These are phyloP conservation scores for Echeneis naucrates DNA, from an alignment of 2,797 vertebrate genomes.

Conservation along the genomic window DNA sequence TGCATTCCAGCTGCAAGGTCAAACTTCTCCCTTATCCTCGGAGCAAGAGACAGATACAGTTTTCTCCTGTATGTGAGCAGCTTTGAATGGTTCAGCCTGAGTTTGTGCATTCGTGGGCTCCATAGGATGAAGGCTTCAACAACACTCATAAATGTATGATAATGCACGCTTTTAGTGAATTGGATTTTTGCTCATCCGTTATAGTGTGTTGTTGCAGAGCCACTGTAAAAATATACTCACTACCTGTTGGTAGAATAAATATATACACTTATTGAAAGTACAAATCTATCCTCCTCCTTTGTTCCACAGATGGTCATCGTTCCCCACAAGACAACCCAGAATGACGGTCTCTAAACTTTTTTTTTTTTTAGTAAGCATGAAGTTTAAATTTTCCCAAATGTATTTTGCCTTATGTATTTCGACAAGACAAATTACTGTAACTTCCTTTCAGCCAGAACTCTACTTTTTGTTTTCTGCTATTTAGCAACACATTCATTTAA, in stretches of 20 bases:
- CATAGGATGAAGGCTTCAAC: neutral
- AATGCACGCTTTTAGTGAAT: too few relatives aligned
- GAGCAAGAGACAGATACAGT: constrained; percentile 8
- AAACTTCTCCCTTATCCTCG: constrained; percentile 28
- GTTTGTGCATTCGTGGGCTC: neutral
- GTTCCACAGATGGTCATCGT: neutral
- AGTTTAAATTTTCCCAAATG: neutral
- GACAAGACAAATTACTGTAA: neutral
- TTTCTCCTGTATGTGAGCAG: neutral
- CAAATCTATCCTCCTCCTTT: neutral
- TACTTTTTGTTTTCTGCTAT: neutral
- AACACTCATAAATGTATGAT: too few relatives aligned
- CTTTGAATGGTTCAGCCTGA: too few relatives aligned
- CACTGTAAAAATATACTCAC: neutral
- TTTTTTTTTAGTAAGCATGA: neutral
- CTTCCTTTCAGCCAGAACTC: neutral
- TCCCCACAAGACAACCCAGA: neutral
- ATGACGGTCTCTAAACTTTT: neutral
- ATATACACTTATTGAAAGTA: neutral
- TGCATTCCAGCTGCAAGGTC: constrained; percentile 48
- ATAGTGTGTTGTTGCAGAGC: too few relatives aligned
- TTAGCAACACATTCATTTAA: neutral
- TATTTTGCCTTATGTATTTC: too few relatives aligned
- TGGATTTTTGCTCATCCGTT: too few relatives aligned
- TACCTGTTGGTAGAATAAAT: neutral